Conservation (phyloP, 2,113 vertebrate genomes). For the Melierax canorus region DNA sequence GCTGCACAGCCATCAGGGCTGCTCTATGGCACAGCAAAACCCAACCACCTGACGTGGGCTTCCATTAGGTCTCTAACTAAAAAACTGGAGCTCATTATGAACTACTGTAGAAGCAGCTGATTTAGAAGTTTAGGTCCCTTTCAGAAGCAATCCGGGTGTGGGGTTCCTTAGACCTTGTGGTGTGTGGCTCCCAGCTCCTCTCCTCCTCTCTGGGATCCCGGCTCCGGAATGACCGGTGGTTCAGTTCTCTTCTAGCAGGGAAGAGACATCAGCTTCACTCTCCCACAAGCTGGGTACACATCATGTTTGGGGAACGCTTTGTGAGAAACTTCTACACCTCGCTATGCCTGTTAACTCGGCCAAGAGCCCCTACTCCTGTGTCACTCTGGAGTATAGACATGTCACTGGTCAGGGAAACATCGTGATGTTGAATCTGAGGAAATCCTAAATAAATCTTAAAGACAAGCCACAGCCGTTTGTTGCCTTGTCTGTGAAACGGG, state of each 20-base stretch:
- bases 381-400: background rate
- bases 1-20: background rate
- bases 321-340: background rate
- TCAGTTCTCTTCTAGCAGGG: background rate
- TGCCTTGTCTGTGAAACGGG: background rate
- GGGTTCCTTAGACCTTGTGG: background rate
- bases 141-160: background rate
- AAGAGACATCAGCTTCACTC: background rate
- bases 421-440: background rate
- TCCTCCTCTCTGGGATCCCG: accelerated
- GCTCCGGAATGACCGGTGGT: background rate
- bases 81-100: background rate
- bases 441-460: background rate
- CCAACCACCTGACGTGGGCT: background rate
- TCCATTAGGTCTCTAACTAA: background rate
- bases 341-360: background rate
- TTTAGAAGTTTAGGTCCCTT: background rate
- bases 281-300: background rate
- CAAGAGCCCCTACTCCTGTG: background rate
- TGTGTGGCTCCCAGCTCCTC: background rate
- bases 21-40: accelerated
- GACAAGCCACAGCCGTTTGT: background rate
- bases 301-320: background rate
- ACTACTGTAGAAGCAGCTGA: background rate
- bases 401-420: background rate